Conservation (phyloP, 1,140 invertebrate genomes). For the Drosophila ogumai region DNA sequence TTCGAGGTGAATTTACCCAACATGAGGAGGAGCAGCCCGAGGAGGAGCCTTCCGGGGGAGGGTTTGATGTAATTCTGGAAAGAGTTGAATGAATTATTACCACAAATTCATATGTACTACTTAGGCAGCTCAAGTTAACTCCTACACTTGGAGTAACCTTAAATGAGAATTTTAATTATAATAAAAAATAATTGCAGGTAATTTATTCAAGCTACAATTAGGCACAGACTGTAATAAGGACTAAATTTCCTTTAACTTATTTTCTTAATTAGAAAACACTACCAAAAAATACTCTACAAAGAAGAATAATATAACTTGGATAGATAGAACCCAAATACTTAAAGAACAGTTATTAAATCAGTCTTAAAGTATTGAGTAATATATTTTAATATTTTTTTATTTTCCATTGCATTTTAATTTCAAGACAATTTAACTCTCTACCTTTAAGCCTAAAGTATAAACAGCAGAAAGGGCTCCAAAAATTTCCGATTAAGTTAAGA, state of each 20-base stretch:
- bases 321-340: too few species aligned
- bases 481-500: background rate
- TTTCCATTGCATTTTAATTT: too few species aligned
- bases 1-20: conserved; percentile 84
- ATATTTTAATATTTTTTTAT: too few species aligned
- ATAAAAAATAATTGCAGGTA: background rate
- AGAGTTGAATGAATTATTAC: conserved; percentile 26
- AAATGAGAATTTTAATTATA: background rate
- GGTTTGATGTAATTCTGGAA: conserved; percentile 23
- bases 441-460: too few species aligned
- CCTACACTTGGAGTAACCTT: background rate
- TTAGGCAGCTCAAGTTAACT: background rate
- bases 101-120: conserved; percentile 1
- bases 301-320: background rate
- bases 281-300: background rate
- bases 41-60: background rate
- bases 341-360: too few species aligned
- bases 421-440: too few species aligned
- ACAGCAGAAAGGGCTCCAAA: too few species aligned
- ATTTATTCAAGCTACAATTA: background rate
- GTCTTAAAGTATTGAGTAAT: too few species aligned
- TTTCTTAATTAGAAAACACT: background rate
- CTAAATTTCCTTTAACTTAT: background rate
- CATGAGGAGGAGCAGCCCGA: conserved; percentile 56
- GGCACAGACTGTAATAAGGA: background rate